Evolutionary conservation across 2,888 invertebrate species (phyloP).

Genomic region (Ceraclea dissimilis): DNA sequence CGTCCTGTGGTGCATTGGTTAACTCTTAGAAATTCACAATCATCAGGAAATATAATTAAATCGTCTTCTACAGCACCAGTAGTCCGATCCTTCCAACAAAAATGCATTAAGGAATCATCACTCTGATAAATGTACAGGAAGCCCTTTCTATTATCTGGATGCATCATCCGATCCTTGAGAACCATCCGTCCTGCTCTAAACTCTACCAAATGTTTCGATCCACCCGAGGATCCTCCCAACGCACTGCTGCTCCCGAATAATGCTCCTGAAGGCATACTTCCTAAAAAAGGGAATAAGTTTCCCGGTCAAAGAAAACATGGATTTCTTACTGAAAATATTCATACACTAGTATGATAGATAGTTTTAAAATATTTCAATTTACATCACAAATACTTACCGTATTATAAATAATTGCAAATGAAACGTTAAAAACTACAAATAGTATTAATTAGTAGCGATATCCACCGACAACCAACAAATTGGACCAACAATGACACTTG

Average conservation of each 20-base stretch:
- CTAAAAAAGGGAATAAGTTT: conserved; percentile 6
- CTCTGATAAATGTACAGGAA: conserved; percentile 91
- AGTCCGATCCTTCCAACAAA: conserved; percentile 98
- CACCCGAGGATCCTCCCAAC: conserved; percentile 72
- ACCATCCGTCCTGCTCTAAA: conserved; percentile 96
- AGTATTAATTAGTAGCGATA: too few relatives aligned
- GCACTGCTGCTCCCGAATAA: conserved; percentile 69
- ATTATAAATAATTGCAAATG: too few relatives aligned
- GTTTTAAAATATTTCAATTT: not conserved
- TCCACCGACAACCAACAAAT: conserved; percentile 9
- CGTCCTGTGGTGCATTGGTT: conserved; percentile 94
- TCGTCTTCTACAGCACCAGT: conserved; percentile 94
- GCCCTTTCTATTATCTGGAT: conserved; percentile 93
- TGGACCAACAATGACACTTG: conserved; percentile 21
- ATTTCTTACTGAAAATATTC: not conserved
- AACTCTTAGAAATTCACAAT: conserved; percentile 93
- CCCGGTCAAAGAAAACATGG: not conserved
- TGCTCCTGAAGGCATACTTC: conserved; percentile 46
- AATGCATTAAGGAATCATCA: conserved; percentile 96
- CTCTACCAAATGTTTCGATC: conserved; percentile 87
- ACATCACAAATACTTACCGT: too few relatives aligned
- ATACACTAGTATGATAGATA: not conserved
- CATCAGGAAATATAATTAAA: conserved; percentile 96
- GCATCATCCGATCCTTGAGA: conserved; percentile 86
- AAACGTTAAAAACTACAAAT: too few relatives aligned